phyloP scores from a whole-genome alignment of 2,888 invertebrate species.

The Aphodius granarius region DNA sequence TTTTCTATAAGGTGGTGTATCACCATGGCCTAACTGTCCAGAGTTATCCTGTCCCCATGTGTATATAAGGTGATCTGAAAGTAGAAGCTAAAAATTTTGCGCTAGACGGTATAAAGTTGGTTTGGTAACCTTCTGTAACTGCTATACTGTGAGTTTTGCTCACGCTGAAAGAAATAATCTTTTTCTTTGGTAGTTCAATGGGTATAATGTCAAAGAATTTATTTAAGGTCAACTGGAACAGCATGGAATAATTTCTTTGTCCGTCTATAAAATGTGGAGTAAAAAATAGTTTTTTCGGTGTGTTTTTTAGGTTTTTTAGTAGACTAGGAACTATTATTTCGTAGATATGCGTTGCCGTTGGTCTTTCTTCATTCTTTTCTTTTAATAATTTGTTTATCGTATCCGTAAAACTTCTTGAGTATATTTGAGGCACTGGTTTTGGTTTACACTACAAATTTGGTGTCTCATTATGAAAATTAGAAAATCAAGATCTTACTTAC shows the following conservation, averaged over 20 bases:
- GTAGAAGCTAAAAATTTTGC: conserved; percentile 5
- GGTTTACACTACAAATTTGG: conserved; percentile 61
- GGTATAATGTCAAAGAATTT: conserved; percentile 57
- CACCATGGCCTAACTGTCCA: conserved; percentile 67
- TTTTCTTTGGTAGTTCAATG: conserved; percentile 59
- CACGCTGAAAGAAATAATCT: conserved; percentile 58
- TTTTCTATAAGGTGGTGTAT: conserved; percentile 55
- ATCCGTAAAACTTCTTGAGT: conserved; percentile 64
- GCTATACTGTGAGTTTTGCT: conserved; percentile 62
- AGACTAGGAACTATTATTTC: conserved; percentile 58
- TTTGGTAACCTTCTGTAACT: conserved; percentile 57
- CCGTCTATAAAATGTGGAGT: conserved; percentile 18
- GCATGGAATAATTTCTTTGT: conserved; percentile 52
- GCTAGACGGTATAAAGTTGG: conserved; percentile 19
- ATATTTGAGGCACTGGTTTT: conserved; percentile 65
- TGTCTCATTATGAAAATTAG: not conserved
- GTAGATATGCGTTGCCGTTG: conserved; percentile 63
- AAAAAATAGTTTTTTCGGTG: conserved; percentile 24
- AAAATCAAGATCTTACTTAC: not conserved
- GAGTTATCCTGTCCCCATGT: conserved; percentile 69
- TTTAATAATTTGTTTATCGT: conserved; percentile 65
- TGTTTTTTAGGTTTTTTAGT: conserved; percentile 36
- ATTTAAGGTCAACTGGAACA: conserved; percentile 60
- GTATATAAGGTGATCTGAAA: conserved; percentile 62
- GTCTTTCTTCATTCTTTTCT: conserved; percentile 62